A percentile compares a stretch with the other conserved stretches of the same genome.
Conservation (phyloP, 2,888 invertebrate genomes). For the Microctonus hyperodae region DNA sequence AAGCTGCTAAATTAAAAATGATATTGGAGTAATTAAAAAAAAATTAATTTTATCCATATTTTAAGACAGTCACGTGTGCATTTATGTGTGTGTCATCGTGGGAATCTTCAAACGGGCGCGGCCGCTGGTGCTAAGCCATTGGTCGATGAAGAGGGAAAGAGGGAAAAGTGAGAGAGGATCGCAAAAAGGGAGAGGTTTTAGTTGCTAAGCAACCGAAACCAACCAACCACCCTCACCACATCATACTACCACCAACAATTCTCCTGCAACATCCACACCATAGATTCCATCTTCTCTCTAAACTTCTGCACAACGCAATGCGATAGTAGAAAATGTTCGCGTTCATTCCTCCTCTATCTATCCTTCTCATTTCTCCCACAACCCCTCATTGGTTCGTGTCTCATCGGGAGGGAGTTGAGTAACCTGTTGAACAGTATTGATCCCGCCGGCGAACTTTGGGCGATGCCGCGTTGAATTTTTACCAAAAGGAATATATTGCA, state of each 20-base stretch:
- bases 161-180: conserved; percentile 11
- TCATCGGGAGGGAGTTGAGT: conserved; percentile 40
- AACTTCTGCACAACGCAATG: conserved; percentile 30
- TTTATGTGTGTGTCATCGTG: conserved; percentile 37
- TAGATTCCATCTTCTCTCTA: conserved; percentile 31
- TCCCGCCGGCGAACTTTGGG: conserved; percentile 44
- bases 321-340: conserved; percentile 8
- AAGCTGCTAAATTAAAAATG: too few species aligned
- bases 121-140: conserved; percentile 45
- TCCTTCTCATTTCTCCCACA: background rate
- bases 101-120: conserved; percentile 56
- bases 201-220: conserved; percentile 56
- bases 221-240: conserved; percentile 11
- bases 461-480: conserved; percentile 31
- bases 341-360: background rate
- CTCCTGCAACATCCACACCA: conserved; percentile 38
- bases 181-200: conserved; percentile 15
- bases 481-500: conserved; percentile 18
- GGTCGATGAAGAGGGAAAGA: conserved; percentile 50
- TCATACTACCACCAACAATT: conserved; percentile 13
- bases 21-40: too few species aligned
- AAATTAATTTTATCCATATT: too few species aligned
- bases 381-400: background rate
- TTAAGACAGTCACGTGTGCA: background rate
- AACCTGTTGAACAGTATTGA: conserved; percentile 61